These are phyloP conservation scores for Lacerta viridis DNA, from an alignment of 2,797 vertebrate species.

Conservation along the genomic window DNA sequence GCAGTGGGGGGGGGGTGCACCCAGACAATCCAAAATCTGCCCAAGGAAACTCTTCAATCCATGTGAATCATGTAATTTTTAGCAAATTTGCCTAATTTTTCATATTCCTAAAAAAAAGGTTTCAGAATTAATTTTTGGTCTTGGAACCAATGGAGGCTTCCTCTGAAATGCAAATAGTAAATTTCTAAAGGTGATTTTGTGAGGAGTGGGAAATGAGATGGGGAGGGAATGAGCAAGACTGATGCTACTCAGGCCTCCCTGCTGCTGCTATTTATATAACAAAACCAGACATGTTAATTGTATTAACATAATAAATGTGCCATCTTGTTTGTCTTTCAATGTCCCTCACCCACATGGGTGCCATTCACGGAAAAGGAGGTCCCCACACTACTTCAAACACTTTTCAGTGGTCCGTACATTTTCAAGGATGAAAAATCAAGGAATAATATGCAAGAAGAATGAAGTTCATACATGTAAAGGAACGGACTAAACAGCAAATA, in stretches of 20 bases:
- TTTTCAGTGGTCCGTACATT: neutral
- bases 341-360: neutral
- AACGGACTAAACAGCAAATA: neutral
- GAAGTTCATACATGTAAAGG: neutral
- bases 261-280: neutral
- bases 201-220: too few species aligned
- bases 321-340: too few species aligned
- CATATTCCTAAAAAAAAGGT: too few species aligned
- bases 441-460: neutral
- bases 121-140: neutral
- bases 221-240: neutral
- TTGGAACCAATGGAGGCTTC: neutral
- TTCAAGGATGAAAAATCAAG: neutral
- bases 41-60: neutral
- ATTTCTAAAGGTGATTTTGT: too few species aligned
- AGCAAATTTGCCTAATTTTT: neutral
- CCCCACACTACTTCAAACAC: too few species aligned
- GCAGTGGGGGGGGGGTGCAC: too few species aligned
- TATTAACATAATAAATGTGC: neutral
- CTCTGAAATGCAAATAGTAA: neutral
- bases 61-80: neutral
- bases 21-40: neutral
- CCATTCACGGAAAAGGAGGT: neutral
- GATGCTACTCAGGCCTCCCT: too few species aligned
- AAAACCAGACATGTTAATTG: neutral